These are phyloP conservation scores for Carcharodon carcharias DNA, from an alignment of 2,797 vertebrate species.

Conservation along the genomic window DNA sequence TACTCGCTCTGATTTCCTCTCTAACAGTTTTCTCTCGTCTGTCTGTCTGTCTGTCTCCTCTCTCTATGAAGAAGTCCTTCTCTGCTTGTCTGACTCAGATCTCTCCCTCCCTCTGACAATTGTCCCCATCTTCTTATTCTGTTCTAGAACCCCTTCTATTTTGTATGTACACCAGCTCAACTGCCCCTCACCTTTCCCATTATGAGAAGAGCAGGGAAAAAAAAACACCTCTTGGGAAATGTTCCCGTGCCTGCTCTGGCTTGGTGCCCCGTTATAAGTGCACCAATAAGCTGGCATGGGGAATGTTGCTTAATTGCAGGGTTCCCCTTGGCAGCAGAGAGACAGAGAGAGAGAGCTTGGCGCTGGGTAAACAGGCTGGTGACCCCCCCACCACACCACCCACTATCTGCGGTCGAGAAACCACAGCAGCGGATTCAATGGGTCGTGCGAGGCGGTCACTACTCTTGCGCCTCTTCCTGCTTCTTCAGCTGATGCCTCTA, in stretches of 20 bases:
- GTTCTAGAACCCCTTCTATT: conserved; percentile 26
- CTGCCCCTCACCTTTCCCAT: background rate
- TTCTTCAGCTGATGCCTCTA: background rate
- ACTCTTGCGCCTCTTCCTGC: background rate
- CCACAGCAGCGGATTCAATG: background rate
- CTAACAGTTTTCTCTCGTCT: background rate
- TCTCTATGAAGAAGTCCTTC: background rate
- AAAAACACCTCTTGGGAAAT: background rate
- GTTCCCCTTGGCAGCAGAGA: background rate
- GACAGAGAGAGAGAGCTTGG: no score
- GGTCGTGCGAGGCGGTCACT: background rate
- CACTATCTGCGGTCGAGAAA: background rate
- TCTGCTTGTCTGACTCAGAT: background rate
- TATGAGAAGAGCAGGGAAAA: background rate
- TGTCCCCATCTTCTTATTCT: background rate
- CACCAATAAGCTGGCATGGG: no score
- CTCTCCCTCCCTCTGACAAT: background rate
- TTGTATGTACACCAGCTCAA: background rate
- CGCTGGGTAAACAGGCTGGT: background rate
- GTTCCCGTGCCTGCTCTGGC: background rate
- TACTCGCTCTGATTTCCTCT: background rate
- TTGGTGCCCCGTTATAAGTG: background rate
- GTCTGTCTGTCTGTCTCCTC: no score
- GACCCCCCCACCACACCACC: no score
- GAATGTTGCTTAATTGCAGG: background rate